Evolutionary conservation across 1,140 invertebrate genomes (phyloP).

Genomic region (Drosophila bocqueti): DNA sequence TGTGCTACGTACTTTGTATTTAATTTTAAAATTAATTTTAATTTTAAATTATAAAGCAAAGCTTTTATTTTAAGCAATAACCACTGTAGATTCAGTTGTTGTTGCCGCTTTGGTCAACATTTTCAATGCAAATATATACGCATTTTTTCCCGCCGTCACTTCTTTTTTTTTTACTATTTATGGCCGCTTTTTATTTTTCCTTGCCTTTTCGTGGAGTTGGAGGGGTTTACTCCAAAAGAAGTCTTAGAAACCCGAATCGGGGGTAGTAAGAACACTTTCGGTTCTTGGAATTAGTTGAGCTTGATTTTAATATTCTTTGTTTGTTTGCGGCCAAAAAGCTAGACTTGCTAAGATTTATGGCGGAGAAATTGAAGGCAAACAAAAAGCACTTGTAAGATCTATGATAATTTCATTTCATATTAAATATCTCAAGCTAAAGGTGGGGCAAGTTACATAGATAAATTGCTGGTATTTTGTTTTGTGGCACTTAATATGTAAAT

Average conservation of each 20-base stretch:
- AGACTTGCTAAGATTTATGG: constrained; percentile 9
- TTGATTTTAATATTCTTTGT: constrained; percentile 21
- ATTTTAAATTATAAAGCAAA: no score
- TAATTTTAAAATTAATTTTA: no score
- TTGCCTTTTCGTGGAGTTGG: constrained; percentile 6
- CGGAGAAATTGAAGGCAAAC: constrained; percentile 2
- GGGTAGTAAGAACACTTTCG: constrained; percentile 48
- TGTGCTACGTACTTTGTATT: no score
- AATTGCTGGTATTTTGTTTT: neutral
- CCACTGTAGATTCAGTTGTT: neutral
- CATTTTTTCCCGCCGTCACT: constrained; percentile 40
- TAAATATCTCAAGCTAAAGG: constrained; percentile 1
- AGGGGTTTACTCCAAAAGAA: constrained; percentile 26
- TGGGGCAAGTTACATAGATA: constrained; percentile 8
- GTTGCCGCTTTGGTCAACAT: constrained; percentile 56
- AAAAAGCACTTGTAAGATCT: constrained; percentile 10
- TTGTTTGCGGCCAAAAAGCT: constrained; percentile 1
- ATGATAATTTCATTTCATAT: constrained; percentile 16
- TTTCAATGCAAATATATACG: constrained; percentile 81
- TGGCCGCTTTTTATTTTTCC: constrained; percentile 48
- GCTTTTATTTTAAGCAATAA: neutral
- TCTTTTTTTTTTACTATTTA: constrained; percentile 58
- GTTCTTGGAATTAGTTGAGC: constrained; percentile 37
- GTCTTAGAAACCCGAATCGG: constrained; percentile 7
- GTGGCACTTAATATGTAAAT: neutral